Evolutionary conservation across 2,113 vertebrate genomes (phyloP).

Genomic region (Gambusia holbrooki): DNA sequence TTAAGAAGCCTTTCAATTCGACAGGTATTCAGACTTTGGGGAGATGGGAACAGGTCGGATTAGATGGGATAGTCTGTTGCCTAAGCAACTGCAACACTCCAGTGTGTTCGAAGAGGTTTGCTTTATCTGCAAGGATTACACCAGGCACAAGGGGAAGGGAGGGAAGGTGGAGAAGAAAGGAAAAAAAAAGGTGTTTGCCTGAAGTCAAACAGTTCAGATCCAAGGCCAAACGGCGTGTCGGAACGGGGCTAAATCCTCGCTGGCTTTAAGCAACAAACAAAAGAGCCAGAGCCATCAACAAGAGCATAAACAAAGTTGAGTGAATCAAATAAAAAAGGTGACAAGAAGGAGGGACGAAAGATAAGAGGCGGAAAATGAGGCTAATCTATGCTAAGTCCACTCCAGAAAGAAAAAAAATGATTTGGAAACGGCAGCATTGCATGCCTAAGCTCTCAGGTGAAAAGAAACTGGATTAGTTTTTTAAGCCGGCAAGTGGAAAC

Average conservation of each 20-base stretch:
- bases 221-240: constrained; percentile 64
- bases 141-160: not conserved
- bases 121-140: constrained; percentile 75
- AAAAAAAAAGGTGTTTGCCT: constrained; percentile 40
- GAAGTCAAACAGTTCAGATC: constrained; percentile 65
- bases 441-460: constrained; percentile 60
- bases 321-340: constrained; percentile 56
- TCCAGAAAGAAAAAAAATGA: constrained; percentile 54
- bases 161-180: not conserved
- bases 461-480: constrained; percentile 57
- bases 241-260: constrained; percentile 61
- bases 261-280: constrained; percentile 67
- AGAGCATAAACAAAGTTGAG: constrained; percentile 47
- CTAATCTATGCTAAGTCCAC: constrained; percentile 72
- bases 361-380: constrained; percentile 62
- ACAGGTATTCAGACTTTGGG: constrained; percentile 65
- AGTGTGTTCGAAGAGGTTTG: constrained; percentile 61
- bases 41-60: constrained; percentile 71
- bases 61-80: constrained; percentile 73
- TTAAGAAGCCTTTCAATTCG: constrained; percentile 53
- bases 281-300: constrained; percentile 62
- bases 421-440: constrained; percentile 34
- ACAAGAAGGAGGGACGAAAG: constrained; percentile 45
- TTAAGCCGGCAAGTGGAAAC: constrained; percentile 56
- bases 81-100: constrained; percentile 71